A percentile compares a stretch with the other conserved stretches of the same genome.
These are phyloP conservation scores for Micrasema longulum DNA, from an alignment of 1,140 invertebrate genomes.

Conservation along the genomic window DNA sequence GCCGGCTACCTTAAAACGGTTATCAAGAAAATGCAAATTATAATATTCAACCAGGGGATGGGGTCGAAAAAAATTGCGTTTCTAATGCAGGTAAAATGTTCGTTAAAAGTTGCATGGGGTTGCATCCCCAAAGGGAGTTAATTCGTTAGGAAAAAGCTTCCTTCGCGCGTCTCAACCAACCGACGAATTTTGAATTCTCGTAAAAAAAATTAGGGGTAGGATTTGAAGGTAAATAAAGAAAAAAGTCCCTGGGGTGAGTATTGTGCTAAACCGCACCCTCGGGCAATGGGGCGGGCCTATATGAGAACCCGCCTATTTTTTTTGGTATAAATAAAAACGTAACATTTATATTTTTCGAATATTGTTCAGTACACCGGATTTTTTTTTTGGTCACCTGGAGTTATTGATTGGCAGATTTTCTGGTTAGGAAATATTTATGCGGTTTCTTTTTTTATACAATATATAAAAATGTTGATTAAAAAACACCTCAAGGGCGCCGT, in stretches of 20 bases:
- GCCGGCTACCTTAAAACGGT: background rate
- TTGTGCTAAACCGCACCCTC: conserved; percentile 49
- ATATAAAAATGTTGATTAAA: too few species aligned
- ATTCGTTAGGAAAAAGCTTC: conserved; percentile 42
- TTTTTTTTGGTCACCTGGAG: too few species aligned
- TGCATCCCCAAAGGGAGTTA: conserved; percentile 35
- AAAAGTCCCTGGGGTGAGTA: conserved; percentile 22
- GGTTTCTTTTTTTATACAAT: too few species aligned
- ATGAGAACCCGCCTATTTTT: conserved; percentile 7
- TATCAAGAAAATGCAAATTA: conserved; percentile 1
- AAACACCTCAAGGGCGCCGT: too few species aligned
- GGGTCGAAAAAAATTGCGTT: conserved; percentile 45
- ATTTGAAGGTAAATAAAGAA: conserved; percentile 39
- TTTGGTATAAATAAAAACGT: background rate
- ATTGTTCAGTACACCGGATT: too few species aligned
- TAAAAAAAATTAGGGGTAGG: conserved; percentile 48
- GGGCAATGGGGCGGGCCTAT: background rate
- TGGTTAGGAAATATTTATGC: too few species aligned
- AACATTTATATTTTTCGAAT: conserved; percentile 2
- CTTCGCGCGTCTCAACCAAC: conserved; percentile 42
- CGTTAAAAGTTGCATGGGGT: conserved; percentile 45
- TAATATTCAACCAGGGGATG: conserved; percentile 25
- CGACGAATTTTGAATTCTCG: conserved; percentile 4
- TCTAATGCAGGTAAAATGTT: conserved; percentile 40
- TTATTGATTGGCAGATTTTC: too few species aligned